These are phyloP conservation scores for Callithrix jacchus DNA, from an alignment of 2,113 vertebrate genomes.

Conservation along the genomic window DNA sequence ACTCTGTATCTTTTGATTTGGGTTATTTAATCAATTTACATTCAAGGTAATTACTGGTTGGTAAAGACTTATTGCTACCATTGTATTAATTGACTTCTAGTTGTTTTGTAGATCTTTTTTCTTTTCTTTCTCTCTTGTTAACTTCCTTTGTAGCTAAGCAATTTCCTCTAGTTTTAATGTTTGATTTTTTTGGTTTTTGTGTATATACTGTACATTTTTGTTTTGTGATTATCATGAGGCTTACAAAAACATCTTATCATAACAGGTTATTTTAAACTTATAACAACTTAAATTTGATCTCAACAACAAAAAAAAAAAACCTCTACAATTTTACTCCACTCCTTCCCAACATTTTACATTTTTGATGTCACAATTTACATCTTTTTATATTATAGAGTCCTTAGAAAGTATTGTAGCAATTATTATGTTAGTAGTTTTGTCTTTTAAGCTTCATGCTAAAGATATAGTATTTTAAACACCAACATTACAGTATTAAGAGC, in stretches of 20 bases:
- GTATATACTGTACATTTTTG: not conserved
- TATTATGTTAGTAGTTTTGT: not conserved
- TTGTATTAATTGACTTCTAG: not conserved
- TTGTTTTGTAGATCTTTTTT: not conserved
- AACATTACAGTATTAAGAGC: not conserved
- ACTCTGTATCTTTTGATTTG: not conserved
- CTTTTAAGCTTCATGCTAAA: not conserved
- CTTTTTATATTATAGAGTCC: not conserved
- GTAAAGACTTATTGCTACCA: not conserved
- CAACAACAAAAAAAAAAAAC: not conserved
- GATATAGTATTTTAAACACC: not conserved
- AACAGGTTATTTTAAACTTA: not conserved
- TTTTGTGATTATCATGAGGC: not conserved
- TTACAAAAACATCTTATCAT: not conserved
- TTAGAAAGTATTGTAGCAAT: not conserved
- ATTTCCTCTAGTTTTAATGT: not conserved
- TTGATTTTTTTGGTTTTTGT: not conserved
- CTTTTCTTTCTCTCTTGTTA: not conserved
- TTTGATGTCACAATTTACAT: not conserved
- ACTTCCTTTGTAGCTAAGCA: not conserved
- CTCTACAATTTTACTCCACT: not conserved
- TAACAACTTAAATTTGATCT: not conserved
- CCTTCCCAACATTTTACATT: not conserved
- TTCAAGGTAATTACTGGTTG: not conserved
- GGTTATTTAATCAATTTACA: not conserved